Conservation (phyloP, 2,113 vertebrate genomes). For the Microcebus jonahi region DNA sequence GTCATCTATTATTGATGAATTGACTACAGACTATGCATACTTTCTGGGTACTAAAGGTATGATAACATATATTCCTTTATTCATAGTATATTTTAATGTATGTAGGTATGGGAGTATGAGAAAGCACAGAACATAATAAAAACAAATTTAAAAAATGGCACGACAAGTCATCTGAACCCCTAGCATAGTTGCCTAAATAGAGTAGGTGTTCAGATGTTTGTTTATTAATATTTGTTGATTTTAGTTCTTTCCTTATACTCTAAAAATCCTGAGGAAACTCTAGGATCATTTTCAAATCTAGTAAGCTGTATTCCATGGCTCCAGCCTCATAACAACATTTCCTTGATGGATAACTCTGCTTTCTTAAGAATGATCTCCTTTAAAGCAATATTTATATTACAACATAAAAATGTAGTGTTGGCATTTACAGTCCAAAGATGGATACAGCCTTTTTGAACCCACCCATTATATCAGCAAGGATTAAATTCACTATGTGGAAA, state of each 20-base stretch:
- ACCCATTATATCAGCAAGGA: neutral
- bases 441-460: neutral
- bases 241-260: neutral
- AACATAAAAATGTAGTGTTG: slow-evolving; percentile 24
- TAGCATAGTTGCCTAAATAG: neutral
- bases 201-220: neutral
- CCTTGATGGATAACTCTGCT: neutral
- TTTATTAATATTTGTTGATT: slow-evolving; percentile 30
- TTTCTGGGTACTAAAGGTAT: neutral
- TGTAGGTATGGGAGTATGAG: neutral
- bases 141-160: neutral
- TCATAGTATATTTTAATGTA: neutral
- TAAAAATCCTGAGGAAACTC: neutral
- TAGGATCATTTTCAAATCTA: neutral
- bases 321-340: neutral
- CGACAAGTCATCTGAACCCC: neutral
- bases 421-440: slow-evolving; percentile 4
- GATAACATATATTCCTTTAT: neutral
- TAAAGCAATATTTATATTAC: slow-evolving; percentile 47
- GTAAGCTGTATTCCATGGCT: neutral
- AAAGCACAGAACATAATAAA: neutral
- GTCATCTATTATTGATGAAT: neutral
- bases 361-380: slow-evolving; percentile 49
- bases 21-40: neutral
- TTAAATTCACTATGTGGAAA: neutral